Percentiles rank a stretch among this genome's conserved stretches.
Conservation (phyloP, 2,797 vertebrate genomes). For the Rhincodon typus region DNA sequence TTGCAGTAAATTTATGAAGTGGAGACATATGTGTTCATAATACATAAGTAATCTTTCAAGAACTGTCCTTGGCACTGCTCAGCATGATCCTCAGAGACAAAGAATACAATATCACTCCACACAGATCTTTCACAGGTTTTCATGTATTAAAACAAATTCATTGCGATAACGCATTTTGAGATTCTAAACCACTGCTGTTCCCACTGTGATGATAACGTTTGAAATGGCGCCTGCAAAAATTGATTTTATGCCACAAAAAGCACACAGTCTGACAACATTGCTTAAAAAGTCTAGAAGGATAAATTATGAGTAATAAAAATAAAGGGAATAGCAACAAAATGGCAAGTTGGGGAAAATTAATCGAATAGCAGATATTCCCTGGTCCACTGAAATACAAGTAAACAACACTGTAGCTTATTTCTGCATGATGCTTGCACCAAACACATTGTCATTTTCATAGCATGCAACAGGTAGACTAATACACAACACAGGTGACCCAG, state of each 20-base stretch:
- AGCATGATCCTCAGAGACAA: neutral
- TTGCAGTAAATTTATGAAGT: neutral
- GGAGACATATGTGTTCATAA: neutral
- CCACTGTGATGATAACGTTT: slow-evolving; percentile 11
- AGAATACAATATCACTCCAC: slow-evolving; percentile 9
- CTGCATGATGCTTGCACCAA: neutral
- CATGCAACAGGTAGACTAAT: neutral
- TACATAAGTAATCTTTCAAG: neutral
- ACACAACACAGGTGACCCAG: neutral
- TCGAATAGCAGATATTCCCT: neutral
- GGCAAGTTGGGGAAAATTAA: neutral
- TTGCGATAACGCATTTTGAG: slow-evolving; percentile 17
- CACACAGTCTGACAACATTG: slow-evolving; percentile 12
- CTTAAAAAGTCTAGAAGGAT: slow-evolving; percentile 13
- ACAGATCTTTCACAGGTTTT: neutral
- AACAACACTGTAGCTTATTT: neutral
- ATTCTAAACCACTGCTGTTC: slow-evolving; percentile 17
- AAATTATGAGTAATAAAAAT: neutral
- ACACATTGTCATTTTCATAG: neutral
- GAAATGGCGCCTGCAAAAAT: slow-evolving; percentile 35
- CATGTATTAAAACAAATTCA: slow-evolving; percentile 15
- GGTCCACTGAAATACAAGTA: neutral
- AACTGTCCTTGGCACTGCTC: neutral
- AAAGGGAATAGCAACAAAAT: neutral
- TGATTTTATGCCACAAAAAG: slow-evolving; percentile 33